A percentile compares a stretch with the other conserved stretches of the same genome.
Conservation (phyloP, 2,888 invertebrate genomes). For the Coecobrya sp. region DNA sequence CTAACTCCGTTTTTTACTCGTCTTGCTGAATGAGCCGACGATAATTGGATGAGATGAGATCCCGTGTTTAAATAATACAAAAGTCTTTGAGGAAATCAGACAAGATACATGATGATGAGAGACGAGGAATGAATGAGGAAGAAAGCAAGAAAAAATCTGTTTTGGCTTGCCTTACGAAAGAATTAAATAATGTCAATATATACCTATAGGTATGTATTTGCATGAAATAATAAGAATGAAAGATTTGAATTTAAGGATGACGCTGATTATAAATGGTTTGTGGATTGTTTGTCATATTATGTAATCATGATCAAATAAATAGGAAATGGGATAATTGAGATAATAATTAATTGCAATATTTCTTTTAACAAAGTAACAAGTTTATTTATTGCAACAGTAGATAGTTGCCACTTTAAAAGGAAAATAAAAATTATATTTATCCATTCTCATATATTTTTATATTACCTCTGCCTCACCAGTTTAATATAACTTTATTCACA, state of each 20-base stretch:
- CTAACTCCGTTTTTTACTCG: background rate
- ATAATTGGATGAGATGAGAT: conserved; percentile 82
- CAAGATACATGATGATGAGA: background rate
- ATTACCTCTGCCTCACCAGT: too few relatives aligned
- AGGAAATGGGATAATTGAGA: background rate
- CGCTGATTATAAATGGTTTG: background rate
- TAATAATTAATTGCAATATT: background rate
- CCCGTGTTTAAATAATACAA: conserved; percentile 23
- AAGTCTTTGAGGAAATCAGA: conserved; percentile 32
- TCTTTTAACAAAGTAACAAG: background rate
- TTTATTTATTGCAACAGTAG: too few relatives aligned
- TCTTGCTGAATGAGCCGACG: conserved; percentile 73
- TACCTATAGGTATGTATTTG: too few relatives aligned
- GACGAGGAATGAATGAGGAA: conserved; percentile 46
- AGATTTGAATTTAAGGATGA: too few relatives aligned
- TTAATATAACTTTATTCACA: background rate
- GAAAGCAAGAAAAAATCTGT: conserved; percentile 39
- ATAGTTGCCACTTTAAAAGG: too few relatives aligned
- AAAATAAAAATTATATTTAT: too few relatives aligned
- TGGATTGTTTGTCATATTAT: background rate
- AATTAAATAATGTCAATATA: background rate
- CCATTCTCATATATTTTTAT: too few relatives aligned
- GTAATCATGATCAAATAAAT: background rate
- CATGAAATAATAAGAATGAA: too few relatives aligned
- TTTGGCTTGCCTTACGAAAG: background rate